Base-by-base conservation (phyloP, 2,888 invertebrate species). In the Tinea pellionella region DNA sequence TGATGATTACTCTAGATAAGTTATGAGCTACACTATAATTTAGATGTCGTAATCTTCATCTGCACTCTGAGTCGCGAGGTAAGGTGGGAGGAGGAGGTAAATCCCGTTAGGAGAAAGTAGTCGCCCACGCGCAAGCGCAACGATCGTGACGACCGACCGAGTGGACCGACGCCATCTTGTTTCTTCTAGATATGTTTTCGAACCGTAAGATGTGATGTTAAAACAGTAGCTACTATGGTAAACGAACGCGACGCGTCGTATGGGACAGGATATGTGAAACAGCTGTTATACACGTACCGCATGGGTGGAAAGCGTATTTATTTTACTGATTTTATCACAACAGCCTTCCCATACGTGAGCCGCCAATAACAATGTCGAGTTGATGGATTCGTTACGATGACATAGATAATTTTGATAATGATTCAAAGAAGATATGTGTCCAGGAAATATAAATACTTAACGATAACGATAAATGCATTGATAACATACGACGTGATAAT, bases 41-140 rank as follows among this genome's bases (percentile, higher is more conserved):
- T 53, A 53, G 53, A 53, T 53, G 53, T 18, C 24, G 53, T 53
- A 53, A 53, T 53, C 47, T 47, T n/a, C 15, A 15, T 47, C 47
- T 47, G 47, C 47, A 53, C 11, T 53, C 16, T 1, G 47, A 18
- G 62, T 64, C 61, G 65, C 63, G 61, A 62, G 62, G 62, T 64
- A 64, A 65, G 65, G 64, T 62, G 67, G 63, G 68, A 66, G 71
- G 69, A 66, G 69, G 63, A 72, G 68, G 71, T 63, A 68, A 71
- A 76, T 84, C 78, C 87, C 85, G 87, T 87, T 85, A 87, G 78
- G 85, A 85, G 87, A 87, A 87, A 87, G 87, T 86, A 80, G 82
- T 80, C 80, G 78, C 83, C 82, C 78, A 81, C 81, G 79, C 77
- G 73, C 69, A 63, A 67, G 72, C 72, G 73, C 76, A 72, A 19